Percentiles rank a stretch among this genome's conserved stretches.
Conservation (phyloP, 1,140 invertebrate species). For the Phymorhynchus buccinoides region DNA sequence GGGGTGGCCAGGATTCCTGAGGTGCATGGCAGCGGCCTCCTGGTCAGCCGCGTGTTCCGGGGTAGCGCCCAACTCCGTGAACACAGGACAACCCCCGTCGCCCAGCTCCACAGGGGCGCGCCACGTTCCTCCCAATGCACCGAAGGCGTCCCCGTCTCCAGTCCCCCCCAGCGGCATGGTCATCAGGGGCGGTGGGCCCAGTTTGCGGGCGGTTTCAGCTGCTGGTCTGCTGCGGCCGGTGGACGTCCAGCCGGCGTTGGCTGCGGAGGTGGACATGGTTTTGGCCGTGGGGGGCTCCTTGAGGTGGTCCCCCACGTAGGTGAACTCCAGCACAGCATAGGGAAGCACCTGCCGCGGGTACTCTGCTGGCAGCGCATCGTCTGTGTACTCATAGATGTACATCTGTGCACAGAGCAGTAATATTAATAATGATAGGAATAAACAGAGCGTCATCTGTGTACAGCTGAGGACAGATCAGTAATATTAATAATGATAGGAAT, state of each 20-base stretch:
- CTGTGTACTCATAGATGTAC: constrained; percentile 60
- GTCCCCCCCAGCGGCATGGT: too few species aligned
- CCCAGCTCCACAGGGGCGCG: neutral
- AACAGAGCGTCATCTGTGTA: too few species aligned
- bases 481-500: too few species aligned
- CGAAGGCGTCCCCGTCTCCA: too few species aligned
- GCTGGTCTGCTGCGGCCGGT: neutral
- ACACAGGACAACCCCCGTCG: neutral
- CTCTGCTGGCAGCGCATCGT: constrained; percentile 51
- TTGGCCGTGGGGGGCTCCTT: neutral
- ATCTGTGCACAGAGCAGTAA: constrained; percentile 50
- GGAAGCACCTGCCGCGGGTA: constrained; percentile 57
- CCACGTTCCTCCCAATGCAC: too few species aligned
- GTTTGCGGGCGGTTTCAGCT: neutral
- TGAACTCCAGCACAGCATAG: constrained; percentile 53
- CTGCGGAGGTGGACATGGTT: constrained; percentile 10
- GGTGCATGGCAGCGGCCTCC: neutral
- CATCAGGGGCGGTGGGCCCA: neutral
- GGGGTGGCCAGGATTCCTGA: too few species aligned
- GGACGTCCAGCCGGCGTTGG: constrained; percentile 20
- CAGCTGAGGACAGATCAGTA: too few species aligned
- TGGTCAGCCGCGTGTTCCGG: neutral
- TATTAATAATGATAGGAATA: too few species aligned
- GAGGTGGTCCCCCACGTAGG: neutral
- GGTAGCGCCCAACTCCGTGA: neutral